Base-by-base conservation (phyloP, 1,140 invertebrate genomes). In the Neuroterus valhalla region DNA sequence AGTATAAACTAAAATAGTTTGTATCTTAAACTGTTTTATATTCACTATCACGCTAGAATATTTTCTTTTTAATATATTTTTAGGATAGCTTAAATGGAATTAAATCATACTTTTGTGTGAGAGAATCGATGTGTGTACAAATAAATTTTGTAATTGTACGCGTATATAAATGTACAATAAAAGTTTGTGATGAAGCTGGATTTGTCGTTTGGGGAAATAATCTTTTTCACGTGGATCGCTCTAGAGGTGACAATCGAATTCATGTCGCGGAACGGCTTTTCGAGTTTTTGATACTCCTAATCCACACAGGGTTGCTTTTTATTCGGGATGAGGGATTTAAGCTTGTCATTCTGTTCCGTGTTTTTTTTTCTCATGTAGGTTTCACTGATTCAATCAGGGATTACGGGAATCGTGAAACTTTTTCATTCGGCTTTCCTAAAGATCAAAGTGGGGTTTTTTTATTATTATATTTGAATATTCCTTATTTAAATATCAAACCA, bases 121-220 rank as follows among this genome's bases (percentile, higher is more conserved):
- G 6, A 48, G 17, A 48, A 19, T 17, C 10, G n/a, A n/a, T 48
- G 17, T 48, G 15, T 48, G 17, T 8, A 48, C 17, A n/a, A 4
- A 46, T 46, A n/a, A 14, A 4, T n/a, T 48, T 8, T 19, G 10
- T n/a, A 48, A 48, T 48, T 48, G 46, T 19, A 48, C 17, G n/a
- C 6, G 17, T 17, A 48, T 19, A 48, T 38, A 48, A 48, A 48
- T 17, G 46, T 1, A 19, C 46, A 17, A 17, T 17, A 48, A 48
- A 48, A 48, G 46, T 48, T 48, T n/a, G 46, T 48, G 46, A 48
- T 48, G n/a, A 48, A 0, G 31, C 31, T 48, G 46, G 46, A 48
- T 48, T 48, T 46, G 45, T 46, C 45, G 45, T 46, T 38, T 48
- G 46, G 46, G 46, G 46, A 48, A 48, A 48, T 48, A 48, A 48